These are phyloP conservation scores for Nemapogon koenigi DNA, from an alignment of 2,888 invertebrate species.

Conservation along the genomic window DNA sequence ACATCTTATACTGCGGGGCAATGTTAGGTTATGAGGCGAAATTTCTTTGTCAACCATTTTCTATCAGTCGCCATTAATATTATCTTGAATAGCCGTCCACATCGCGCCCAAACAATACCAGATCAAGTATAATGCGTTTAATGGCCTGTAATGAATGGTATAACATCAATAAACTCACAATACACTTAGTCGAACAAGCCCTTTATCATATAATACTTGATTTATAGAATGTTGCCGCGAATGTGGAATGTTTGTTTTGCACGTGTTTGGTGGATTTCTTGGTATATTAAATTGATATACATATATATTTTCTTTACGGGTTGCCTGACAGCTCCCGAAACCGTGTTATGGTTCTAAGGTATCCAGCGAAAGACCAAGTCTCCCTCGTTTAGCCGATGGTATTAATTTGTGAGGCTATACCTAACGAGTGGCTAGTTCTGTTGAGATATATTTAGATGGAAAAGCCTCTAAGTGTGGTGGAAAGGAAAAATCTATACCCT, in stretches of 20 bases:
- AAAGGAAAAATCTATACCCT: no score
- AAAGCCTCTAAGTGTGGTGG: no score
- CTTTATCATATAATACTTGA: conserved; percentile 54
- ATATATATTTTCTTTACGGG: no score
- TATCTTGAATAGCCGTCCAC: conserved; percentile 56
- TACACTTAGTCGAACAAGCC: conserved; percentile 49
- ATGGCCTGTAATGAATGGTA: conserved; percentile 63
- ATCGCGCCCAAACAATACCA: conserved; percentile 55
- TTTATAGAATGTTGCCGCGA: conserved; percentile 49
- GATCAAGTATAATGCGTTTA: conserved; percentile 61
- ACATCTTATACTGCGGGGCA: not conserved
- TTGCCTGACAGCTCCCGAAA: no score
- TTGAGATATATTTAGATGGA: no score
- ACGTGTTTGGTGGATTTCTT: no score
- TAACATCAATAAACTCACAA: conserved; percentile 64
- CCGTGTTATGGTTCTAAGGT: no score
- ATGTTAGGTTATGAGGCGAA: conserved; percentile 3
- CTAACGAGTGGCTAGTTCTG: no score
- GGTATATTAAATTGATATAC: no score
- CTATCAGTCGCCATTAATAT: conserved; percentile 37
- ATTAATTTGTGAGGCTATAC: no score
- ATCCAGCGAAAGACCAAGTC: no score
- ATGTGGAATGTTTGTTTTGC: conserved; percentile 46
- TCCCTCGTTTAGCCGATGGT: no score
- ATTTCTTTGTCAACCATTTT: conserved; percentile 3